phyloP scores from a whole-genome alignment of 2,888 invertebrate genomes.

The Phortica okadai region DNA sequence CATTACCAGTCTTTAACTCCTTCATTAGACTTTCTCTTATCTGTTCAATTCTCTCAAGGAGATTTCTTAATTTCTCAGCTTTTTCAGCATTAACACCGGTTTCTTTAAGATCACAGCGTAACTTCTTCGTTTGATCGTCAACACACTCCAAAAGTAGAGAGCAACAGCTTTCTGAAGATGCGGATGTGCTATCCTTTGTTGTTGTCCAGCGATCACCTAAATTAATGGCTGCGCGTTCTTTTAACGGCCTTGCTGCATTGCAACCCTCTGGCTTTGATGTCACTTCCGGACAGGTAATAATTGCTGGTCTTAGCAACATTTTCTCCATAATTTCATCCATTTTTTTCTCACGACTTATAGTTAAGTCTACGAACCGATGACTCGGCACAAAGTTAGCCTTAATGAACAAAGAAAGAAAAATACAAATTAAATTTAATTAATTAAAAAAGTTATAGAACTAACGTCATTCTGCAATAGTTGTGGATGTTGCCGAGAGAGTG shows the following conservation, averaged over 20 bases:
- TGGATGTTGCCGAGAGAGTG: constrained; percentile 74
- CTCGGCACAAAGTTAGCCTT: constrained; percentile 76
- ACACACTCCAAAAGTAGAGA: constrained; percentile 73
- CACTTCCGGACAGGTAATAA: constrained; percentile 73
- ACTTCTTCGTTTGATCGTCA: constrained; percentile 70
- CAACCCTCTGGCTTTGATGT: neutral
- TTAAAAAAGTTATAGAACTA: constrained; percentile 38
- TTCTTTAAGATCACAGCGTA: constrained; percentile 67
- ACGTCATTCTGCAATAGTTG: constrained; percentile 65
- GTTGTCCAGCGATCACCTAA: constrained; percentile 50
- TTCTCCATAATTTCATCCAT: constrained; percentile 79
- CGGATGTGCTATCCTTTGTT: constrained; percentile 44
- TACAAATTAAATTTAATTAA: neutral
- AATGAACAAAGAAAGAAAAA: neutral
- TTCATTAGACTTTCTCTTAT: constrained; percentile 64
- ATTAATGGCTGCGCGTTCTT: constrained; percentile 52
- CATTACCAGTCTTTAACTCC: constrained; percentile 63
- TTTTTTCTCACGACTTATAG: constrained; percentile 76
- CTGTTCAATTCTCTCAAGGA: constrained; percentile 69
- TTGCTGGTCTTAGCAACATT: constrained; percentile 69
- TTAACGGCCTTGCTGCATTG: neutral
- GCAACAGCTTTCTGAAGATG: constrained; percentile 69
- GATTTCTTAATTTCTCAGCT: constrained; percentile 55
- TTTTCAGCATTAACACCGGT: constrained; percentile 58
- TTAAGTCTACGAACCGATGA: constrained; percentile 75